Percentiles rank a stretch among this genome's conserved stretches.
Conservation (phyloP, 2,888 invertebrate genomes). For the Sesamia inferens region DNA sequence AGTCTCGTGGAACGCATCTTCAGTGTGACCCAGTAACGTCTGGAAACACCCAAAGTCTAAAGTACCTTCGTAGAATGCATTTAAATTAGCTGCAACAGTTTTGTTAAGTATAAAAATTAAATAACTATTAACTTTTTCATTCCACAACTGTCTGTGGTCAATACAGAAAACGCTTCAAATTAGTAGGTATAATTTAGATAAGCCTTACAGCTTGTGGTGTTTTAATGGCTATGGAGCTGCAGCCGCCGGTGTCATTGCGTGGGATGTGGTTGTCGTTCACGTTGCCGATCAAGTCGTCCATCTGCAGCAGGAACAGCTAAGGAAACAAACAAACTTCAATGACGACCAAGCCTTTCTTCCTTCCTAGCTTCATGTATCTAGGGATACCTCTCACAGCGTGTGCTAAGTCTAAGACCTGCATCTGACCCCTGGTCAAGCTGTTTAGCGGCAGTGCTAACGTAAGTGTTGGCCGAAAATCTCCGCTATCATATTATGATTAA, state of each 20-base stretch:
- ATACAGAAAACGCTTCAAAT: neutral
- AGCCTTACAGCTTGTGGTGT: slow-evolving; percentile 91
- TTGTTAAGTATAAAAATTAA: too few species aligned
- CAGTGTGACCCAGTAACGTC: slow-evolving; percentile 95
- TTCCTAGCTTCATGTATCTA: neutral
- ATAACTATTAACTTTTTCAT: too few species aligned
- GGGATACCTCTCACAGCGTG: neutral
- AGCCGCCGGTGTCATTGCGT: slow-evolving; percentile 92
- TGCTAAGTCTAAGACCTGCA: neutral
- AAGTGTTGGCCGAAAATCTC: neutral
- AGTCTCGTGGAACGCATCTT: slow-evolving; percentile 94
- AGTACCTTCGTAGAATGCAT: neutral
- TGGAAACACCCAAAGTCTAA: slow-evolving; percentile 72
- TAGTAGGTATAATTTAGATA: neutral
- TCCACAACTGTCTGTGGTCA: too few species aligned
- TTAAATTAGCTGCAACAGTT: neutral
- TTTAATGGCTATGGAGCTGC: slow-evolving; percentile 94
- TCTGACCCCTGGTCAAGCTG: neutral
- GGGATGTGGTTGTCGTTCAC: slow-evolving; percentile 85
- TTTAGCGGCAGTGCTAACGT: neutral
- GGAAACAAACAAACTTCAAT: neutral
- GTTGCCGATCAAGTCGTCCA: slow-evolving; percentile 94
- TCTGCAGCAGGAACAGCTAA: slow-evolving; percentile 96
- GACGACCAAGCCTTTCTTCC: neutral
- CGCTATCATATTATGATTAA: neutral